Evolutionary conservation across 2,113 vertebrate species (phyloP).

Genomic region (Pimephales promelas): DNA sequence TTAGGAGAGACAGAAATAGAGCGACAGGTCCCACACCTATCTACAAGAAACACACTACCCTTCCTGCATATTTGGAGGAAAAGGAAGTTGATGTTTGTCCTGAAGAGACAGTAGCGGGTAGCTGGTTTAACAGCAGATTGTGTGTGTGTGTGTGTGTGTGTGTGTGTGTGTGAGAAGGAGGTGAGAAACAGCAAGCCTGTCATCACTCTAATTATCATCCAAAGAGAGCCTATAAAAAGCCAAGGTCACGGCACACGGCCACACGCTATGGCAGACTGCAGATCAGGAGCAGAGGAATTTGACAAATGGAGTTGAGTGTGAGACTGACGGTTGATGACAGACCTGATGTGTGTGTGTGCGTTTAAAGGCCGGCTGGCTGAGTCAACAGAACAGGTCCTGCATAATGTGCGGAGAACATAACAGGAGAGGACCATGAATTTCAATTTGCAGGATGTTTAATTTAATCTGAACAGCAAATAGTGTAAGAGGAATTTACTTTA

Average conservation of each 20-base stretch:
- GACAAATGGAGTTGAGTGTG: constrained; percentile 26
- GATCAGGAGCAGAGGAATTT: constrained; percentile 47
- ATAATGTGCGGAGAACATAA: not conserved
- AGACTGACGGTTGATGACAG: not conserved
- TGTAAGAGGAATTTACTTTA: too few relatives aligned
- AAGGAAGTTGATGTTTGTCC: not conserved
- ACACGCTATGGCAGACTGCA: constrained; percentile 26
- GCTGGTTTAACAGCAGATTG: too few relatives aligned
- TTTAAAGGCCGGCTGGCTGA: not conserved
- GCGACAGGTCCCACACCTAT: not conserved
- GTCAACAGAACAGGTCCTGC: not conserved
- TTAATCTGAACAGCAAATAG: too few relatives aligned
- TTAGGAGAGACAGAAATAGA: constrained; percentile 24
- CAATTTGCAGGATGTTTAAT: not conserved
- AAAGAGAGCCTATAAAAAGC: constrained; percentile 51
- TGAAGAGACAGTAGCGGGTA: not conserved
- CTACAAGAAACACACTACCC: not conserved
- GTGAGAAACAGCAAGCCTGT: constrained; percentile 28
- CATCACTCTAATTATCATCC: constrained; percentile 39
- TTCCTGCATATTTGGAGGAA: not conserved
- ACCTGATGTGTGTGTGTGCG: not conserved
- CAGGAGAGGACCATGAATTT: not conserved
- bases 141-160: constrained; percentile 55
- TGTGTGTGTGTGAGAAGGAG: too few relatives aligned
- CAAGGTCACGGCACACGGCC: constrained; percentile 49